phyloP scores from a whole-genome alignment of 2,888 invertebrate species.

The Margaritifera margaritifera region DNA sequence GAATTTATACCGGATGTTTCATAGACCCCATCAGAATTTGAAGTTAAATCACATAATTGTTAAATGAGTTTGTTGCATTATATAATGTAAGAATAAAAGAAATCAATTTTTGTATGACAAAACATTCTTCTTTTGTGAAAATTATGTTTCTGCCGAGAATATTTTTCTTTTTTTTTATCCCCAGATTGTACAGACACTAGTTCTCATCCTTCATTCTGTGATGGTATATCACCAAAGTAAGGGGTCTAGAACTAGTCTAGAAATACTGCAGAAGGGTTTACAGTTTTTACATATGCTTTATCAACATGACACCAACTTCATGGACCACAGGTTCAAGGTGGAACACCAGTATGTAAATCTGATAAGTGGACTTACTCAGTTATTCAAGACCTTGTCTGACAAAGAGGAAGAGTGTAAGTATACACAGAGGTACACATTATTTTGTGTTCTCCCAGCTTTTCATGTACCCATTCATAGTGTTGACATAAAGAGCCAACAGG shows the following conservation, averaged over 20 bases:
- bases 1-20: too few species aligned
- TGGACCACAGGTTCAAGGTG: constrained; percentile 31
- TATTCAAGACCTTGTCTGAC: constrained; percentile 16
- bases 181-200: neutral
- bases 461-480: too few species aligned
- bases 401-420: too few species aligned
- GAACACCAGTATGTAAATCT: constrained; percentile 47
- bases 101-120: too few species aligned
- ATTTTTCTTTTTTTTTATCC: neutral
- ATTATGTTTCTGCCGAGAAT: neutral
- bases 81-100: too few species aligned
- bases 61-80: too few species aligned
- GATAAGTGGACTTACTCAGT: constrained; percentile 37
- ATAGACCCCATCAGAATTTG: too few species aligned
- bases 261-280: constrained; percentile 35
- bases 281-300: constrained; percentile 42
- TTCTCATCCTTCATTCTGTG: constrained; percentile 1
- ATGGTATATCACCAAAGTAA: neutral
- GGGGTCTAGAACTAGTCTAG: constrained; percentile 8
- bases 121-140: too few species aligned
- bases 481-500: too few species aligned
- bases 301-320: constrained; percentile 39
- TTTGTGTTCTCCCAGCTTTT: too few species aligned
- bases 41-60: too few species aligned
- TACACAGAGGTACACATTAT: too few species aligned